Evolutionary conservation across 2,797 vertebrate genomes (phyloP).

Genomic region (Acridotheres tristis): DNA sequence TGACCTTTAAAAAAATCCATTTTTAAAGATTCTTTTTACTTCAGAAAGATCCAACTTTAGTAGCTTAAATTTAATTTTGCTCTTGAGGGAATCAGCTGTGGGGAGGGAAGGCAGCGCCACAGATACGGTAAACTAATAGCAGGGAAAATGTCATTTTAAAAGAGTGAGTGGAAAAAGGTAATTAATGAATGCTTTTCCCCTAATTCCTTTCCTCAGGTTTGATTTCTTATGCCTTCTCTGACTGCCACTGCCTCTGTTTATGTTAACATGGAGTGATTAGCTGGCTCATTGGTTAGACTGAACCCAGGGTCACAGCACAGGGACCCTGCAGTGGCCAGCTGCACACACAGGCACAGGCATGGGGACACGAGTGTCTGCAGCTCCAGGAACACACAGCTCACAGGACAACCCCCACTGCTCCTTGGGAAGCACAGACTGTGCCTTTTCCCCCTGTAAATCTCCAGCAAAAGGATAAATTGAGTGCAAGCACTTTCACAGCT

Average conservation of each 20-base stretch:
- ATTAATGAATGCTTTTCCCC: constrained; percentile 31
- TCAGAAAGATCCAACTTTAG: constrained; percentile 67
- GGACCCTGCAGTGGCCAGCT: neutral
- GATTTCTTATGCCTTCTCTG: constrained; percentile 44
- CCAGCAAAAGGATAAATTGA: neutral
- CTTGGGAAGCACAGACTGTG: neutral
- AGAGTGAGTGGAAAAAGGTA: constrained; percentile 40
- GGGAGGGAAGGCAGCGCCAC: neutral
- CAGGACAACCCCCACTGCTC: neutral
- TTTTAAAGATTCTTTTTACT: constrained; percentile 73
- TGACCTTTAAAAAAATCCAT: constrained; percentile 76
- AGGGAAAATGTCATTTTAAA: constrained; percentile 64
- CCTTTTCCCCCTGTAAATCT: neutral
- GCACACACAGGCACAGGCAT: neutral
- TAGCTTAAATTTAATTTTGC: constrained; percentile 70
- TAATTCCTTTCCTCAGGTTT: constrained; percentile 29
- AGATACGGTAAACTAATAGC: constrained; percentile 55
- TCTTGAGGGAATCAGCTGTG: constrained; percentile 51
- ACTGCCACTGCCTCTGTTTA: constrained; percentile 17
- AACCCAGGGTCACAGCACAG: neutral
- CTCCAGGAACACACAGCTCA: neutral
- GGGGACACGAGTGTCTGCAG: neutral
- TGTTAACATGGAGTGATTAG: constrained; percentile 28
- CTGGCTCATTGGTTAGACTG: constrained; percentile 7
- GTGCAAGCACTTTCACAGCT: neutral